Base-by-base conservation (phyloP, 2,113 vertebrate genomes). In the Ammospiza nelsoni region DNA sequence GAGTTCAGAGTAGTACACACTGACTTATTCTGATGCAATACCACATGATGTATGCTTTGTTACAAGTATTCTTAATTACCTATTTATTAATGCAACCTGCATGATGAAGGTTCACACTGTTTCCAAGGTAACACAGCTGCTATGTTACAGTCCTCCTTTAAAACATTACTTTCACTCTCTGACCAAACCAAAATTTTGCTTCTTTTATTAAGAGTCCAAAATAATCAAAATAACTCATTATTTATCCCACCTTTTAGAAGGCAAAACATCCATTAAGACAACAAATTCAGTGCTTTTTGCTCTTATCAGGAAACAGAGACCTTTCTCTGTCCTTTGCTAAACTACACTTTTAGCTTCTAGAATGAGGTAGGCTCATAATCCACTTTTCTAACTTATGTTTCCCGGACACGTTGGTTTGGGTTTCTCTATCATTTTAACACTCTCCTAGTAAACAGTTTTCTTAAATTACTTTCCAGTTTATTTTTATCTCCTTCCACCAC, bases 71-170 rank as follows among this genome's bases (percentile, higher is more conserved):
- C 44, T 46, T 89, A 91, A 93, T 96, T 82, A 85, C 31, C 29
- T 73, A 13, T 85, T 93, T 94, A 76, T 94, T 90, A 94, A 79
- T 71, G 71, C 54, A 84, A 90, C 85, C 84, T 84, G 71, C 66
- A 79, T 57, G 66, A 87, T 82, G 58, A 94, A 61, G 44, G 49
- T 51, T 93, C 67, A 52, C 22, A 27, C 39, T 84, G 92, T 82
- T 95, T 79, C 88, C 82, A 79, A 5, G 78, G 90, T 91, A 93
- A 91, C 84, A 84, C 44, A 91, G 67, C 84, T 91, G 49, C 57
- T 51, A 20, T 6, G 3, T 68, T 67, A 74, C 51, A 57, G 48
- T 91, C 21, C 11, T 89, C 19, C 66, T 85, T 76, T 52, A 82
- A 49, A 87, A 79, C 8, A 13, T 79, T 65, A 57, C n/a, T 92